These are phyloP conservation scores for Myocastor coypus DNA, from an alignment of 2,113 vertebrate genomes.

Conservation along the genomic window DNA sequence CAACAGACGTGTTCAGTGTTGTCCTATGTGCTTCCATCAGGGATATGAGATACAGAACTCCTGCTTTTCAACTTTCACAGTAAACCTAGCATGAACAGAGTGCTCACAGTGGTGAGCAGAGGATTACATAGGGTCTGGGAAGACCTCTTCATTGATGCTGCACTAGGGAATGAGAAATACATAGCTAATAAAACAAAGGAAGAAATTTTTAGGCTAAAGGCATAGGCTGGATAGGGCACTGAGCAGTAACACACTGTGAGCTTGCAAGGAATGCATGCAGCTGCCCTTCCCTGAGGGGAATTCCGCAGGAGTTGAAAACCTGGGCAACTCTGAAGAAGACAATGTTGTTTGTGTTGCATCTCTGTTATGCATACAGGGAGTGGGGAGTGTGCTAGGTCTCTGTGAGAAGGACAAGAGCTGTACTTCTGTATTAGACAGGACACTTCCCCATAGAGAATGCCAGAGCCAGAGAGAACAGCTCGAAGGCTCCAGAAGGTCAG, in stretches of 20 bases:
- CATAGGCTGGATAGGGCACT: background rate
- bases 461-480: background rate
- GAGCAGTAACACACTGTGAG: no score
- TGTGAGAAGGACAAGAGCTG: background rate
- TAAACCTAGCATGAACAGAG: background rate
- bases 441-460: background rate
- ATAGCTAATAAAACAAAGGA: background rate
- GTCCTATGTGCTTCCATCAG: background rate
- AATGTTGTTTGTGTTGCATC: background rate
- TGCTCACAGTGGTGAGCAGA: no score
- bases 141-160: background rate
- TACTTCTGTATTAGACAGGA: background rate
- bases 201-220: background rate
- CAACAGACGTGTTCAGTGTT: background rate
- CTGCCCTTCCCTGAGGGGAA: background rate
- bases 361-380: background rate
- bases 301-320: background rate
- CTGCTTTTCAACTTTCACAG: background rate
- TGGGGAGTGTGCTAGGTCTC: background rate
- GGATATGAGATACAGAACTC: background rate
- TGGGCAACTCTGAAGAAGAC: background rate
- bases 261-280: background rate
- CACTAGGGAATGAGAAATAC: background rate
- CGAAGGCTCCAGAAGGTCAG: background rate
- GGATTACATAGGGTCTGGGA: background rate